Percentiles rank a stretch among this genome's conserved stretches.
phyloP scores from a whole-genome alignment of 1,140 invertebrate species.

The Meloidogyne exigua region DNA sequence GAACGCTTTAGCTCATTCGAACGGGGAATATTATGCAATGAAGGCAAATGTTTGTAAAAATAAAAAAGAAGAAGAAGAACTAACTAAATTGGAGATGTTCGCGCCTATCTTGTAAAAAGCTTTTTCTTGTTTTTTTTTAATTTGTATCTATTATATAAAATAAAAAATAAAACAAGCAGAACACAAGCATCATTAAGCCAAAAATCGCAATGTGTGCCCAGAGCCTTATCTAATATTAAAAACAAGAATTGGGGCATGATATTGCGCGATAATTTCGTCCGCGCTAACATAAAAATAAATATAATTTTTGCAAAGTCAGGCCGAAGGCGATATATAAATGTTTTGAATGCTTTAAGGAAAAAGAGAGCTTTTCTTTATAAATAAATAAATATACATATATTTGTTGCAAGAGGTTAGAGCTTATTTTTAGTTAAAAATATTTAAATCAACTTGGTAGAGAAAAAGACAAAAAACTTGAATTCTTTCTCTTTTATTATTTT shows the following conservation, averaged over 20 bases:
- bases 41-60: not conserved
- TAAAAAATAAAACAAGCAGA: not conserved
- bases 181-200: slow-evolving; percentile 4
- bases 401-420: slow-evolving; percentile 1
- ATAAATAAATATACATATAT: not conserved
- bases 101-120: not conserved
- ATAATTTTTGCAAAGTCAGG: not conserved
- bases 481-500: too few relatives aligned
- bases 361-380: not conserved
- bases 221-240: not conserved
- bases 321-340: slow-evolving; percentile 3
- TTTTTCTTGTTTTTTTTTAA: not conserved
- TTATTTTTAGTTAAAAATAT: too few relatives aligned
- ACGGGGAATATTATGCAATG: not conserved
- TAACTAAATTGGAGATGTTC: not conserved
- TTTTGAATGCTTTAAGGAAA: not conserved
- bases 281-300: not conserved
- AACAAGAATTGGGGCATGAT: not conserved
- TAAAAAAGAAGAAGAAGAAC: not conserved
- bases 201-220: slow-evolving; percentile 1
- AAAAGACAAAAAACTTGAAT: too few relatives aligned
- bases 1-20: not conserved
- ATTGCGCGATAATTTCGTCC: not conserved
- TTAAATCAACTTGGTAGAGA: too few relatives aligned
- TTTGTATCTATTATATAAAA: not conserved